These are phyloP conservation scores for Nemotelus nigrinus DNA, from an alignment of 2,888 invertebrate genomes.

Conservation along the genomic window DNA sequence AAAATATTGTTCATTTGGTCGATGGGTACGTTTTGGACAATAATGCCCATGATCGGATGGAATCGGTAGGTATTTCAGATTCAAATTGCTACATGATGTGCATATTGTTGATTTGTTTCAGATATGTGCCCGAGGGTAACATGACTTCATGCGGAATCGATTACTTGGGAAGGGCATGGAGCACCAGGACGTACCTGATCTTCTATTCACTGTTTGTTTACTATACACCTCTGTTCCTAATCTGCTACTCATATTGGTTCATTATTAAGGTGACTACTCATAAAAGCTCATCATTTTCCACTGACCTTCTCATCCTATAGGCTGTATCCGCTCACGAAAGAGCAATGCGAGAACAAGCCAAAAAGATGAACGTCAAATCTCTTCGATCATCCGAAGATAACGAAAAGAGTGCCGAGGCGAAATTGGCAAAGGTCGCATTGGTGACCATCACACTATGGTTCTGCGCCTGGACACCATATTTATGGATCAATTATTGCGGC, in stretches of 20 bases:
- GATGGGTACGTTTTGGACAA: constrained; percentile 80
- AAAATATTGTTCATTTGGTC: constrained; percentile 83
- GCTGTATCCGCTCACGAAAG: constrained; percentile 87
- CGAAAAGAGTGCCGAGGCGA: constrained; percentile 84
- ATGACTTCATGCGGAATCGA: constrained; percentile 94
- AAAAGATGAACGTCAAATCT: constrained; percentile 93
- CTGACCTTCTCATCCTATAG: constrained; percentile 58
- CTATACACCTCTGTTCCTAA: constrained; percentile 78
- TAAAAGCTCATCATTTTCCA: neutral
- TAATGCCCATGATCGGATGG: constrained; percentile 89
- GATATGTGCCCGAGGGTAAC: constrained; percentile 93
- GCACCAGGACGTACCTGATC: constrained; percentile 82
- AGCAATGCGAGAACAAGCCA: constrained; percentile 88
- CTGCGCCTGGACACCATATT: constrained; percentile 92
- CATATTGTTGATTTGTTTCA: constrained; percentile 57
- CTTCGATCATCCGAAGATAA: constrained; percentile 81
- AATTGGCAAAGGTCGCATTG: constrained; percentile 88
- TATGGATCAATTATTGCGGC: constrained; percentile 83
- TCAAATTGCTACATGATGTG: neutral
- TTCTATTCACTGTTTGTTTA: constrained; percentile 83
- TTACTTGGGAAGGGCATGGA: constrained; percentile 79
- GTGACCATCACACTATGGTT: constrained; percentile 92
- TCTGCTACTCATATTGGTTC: constrained; percentile 88
- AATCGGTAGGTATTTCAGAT: constrained; percentile 73
- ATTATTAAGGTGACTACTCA: constrained; percentile 76